Evolutionary conservation across 2,113 vertebrate species (phyloP).

Genomic region (Callipepla squamata): DNA sequence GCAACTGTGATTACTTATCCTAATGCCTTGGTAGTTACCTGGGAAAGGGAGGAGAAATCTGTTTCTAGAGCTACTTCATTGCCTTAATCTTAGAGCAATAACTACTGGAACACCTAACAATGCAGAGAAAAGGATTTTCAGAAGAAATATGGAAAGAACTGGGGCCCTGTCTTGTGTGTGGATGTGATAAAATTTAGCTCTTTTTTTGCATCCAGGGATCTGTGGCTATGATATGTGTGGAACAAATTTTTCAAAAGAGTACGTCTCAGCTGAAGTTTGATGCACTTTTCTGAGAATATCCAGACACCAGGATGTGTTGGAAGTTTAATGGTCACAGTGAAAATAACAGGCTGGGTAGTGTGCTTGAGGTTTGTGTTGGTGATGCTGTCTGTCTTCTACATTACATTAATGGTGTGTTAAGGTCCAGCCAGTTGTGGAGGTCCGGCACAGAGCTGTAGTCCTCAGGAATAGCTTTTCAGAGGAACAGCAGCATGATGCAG

Average conservation of each 20-base stretch:
- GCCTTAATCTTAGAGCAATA: not conserved
- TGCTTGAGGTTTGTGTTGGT: not conserved
- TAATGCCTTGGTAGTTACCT: not conserved
- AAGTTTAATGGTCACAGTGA: not conserved
- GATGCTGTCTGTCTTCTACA: not conserved
- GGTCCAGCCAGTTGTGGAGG: not conserved
- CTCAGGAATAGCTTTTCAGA: not conserved
- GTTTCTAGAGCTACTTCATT: not conserved
- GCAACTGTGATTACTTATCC: not conserved
- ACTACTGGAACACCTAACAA: not conserved
- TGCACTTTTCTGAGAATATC: not conserved
- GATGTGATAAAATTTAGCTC: not conserved
- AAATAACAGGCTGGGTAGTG: not conserved
- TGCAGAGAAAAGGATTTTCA: not conserved
- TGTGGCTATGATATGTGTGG: not conserved
- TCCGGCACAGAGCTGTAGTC: not conserved
- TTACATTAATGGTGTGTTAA: not conserved
- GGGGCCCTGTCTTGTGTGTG: not conserved
- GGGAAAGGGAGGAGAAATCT: not conserved
- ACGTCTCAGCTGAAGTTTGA: not conserved
- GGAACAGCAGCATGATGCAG: not conserved
- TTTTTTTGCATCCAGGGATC: not conserved
- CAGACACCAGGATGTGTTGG: not conserved
- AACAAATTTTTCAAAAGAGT: not conserved
- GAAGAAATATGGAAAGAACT: not conserved